Conservation (phyloP, 2,113 vertebrate genomes). For the Varanus komodoensis region DNA sequence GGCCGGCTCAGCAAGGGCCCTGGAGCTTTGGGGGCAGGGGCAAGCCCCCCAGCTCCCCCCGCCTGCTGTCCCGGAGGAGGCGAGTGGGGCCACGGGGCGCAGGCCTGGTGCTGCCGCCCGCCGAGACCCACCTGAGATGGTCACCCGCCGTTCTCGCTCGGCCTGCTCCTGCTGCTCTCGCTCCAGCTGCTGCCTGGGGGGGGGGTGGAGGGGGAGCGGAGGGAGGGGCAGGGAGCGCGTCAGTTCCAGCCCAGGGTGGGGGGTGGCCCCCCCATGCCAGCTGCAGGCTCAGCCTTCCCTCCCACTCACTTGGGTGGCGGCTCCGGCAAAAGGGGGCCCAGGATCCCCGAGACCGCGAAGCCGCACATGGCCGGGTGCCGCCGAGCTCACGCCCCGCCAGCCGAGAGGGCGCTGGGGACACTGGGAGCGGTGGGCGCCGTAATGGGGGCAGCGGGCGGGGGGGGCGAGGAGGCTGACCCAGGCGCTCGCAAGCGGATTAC, state of each 20-base stretch:
- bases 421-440: background rate
- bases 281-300: background rate
- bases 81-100: too few relatives aligned
- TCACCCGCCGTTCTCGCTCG: constrained; percentile 72
- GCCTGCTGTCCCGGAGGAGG: too few relatives aligned
- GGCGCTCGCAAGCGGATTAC: constrained; percentile 16
- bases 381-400: background rate
- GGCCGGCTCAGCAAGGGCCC: background rate
- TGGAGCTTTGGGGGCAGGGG: background rate
- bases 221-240: background rate
- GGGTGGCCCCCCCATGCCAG: background rate
- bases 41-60: too few relatives aligned
- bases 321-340: background rate
- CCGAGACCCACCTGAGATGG: constrained; percentile 62
- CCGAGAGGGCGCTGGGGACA: too few relatives aligned
- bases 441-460: background rate
- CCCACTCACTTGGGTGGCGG: background rate
- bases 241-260: background rate
- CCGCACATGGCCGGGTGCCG: constrained; percentile 27
- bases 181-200: constrained; percentile 63
- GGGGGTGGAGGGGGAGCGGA: background rate
- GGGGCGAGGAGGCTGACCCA: background rate
- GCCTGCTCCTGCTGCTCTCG: constrained; percentile 44
- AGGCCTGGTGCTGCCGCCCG: too few relatives aligned
- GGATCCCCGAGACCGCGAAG: constrained; percentile 30